Percentiles rank a stretch among this genome's conserved stretches.
Conservation (phyloP, 2,888 invertebrate species). For the Sphaerolaimus hirsutus region DNA sequence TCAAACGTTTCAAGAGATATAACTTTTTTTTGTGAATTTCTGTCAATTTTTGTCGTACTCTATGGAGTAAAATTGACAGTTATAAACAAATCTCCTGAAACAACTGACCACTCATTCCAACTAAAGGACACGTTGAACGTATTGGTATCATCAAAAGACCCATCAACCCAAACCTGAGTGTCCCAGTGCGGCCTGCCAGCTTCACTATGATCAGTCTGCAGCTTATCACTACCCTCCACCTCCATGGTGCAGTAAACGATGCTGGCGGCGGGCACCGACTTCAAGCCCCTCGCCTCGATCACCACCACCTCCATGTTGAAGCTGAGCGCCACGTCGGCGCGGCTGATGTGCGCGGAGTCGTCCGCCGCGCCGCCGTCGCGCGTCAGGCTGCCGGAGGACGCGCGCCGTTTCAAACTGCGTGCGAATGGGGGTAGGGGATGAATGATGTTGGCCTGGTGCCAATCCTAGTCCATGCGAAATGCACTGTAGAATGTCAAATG, state of each 20-base stretch:
- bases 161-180: too few species aligned
- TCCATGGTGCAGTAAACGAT: slow-evolving; percentile 99
- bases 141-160: too few species aligned
- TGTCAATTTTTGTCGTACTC: background rate
- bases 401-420: slow-evolving; percentile 21
- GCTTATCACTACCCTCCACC: slow-evolving; percentile 90
- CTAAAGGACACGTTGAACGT: background rate
- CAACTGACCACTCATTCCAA: background rate
- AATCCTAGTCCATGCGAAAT: too few species aligned
- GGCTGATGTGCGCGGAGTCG: too few species aligned
- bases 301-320: slow-evolving; percentile 92
- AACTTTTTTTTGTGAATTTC: too few species aligned
- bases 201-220: slow-evolving; percentile 97
- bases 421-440: background rate
- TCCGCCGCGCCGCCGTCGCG: slow-evolving; percentile 87
- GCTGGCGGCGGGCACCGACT: slow-evolving; percentile 78
- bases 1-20: too few species aligned
- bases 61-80: background rate
- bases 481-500: too few species aligned
- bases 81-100: background rate
- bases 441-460: background rate
- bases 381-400: slow-evolving; percentile 48
- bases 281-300: slow-evolving; percentile 93
- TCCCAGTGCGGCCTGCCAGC: slow-evolving; percentile 59
- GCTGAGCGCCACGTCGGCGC: slow-evolving; percentile 74